A percentile compares a stretch with the other conserved stretches of the same genome.
Conservation (phyloP, 2,888 invertebrate species). For the Xestia ashworthii region DNA sequence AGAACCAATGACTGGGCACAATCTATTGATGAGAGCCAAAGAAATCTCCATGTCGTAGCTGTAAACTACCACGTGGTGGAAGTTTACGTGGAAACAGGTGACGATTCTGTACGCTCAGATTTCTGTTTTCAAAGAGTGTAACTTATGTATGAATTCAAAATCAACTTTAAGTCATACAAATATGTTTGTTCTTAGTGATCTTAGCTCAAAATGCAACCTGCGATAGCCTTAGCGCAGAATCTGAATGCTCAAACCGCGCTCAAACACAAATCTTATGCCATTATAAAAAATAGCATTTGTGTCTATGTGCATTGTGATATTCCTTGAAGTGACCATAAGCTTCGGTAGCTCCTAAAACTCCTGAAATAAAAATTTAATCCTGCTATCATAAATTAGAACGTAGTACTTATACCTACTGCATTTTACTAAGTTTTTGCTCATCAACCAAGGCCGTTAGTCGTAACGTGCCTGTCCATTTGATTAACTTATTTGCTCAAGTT, state of each 20-base stretch:
- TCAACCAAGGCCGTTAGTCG: conserved; percentile 12
- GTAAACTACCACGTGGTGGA: not conserved
- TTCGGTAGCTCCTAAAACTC: not conserved
- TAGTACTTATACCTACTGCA: not conserved
- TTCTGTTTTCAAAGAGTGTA: not conserved
- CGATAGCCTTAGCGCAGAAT: not conserved
- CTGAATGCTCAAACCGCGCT: no score
- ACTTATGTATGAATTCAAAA: not conserved
- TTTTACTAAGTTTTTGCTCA: not conserved
- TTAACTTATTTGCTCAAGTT: conserved; percentile 40
- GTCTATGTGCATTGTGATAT: not conserved
- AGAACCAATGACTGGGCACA: not conserved
- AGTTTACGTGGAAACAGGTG: not conserved
- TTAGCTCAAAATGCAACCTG: not conserved
- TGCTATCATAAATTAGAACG: conserved; percentile 17
- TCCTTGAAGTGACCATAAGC: not conserved
- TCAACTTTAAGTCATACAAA: not conserved
- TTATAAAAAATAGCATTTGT: not conserved
- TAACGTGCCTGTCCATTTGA: conserved; percentile 9
- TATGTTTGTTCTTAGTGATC: not conserved
- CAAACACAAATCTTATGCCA: no score
- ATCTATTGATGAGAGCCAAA: not conserved
- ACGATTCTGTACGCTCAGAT: not conserved
- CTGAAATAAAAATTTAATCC: not conserved
- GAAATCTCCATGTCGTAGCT: no score